Evolutionary conservation across 2,797 vertebrate genomes (phyloP).

Genomic region (Muscicapa striata): DNA sequence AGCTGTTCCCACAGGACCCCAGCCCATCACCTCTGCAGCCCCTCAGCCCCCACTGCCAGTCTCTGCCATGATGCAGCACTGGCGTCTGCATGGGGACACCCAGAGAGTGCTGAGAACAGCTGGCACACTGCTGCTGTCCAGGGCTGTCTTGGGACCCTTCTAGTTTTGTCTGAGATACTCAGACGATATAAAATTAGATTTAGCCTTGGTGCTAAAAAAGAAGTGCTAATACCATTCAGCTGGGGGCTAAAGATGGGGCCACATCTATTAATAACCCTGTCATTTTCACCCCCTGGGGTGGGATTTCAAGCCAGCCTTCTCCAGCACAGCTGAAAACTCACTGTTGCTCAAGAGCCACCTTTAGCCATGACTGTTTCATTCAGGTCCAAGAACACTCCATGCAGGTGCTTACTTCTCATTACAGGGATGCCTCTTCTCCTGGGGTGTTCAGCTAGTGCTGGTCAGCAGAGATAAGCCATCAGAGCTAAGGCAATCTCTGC

Average conservation of each 20-base stretch:
- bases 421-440: neutral
- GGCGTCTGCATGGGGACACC: neutral
- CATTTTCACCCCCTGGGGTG: neutral
- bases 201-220: neutral
- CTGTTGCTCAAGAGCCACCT: neutral
- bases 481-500: neutral
- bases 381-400: neutral
- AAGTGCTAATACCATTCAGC: neutral
- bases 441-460: neutral
- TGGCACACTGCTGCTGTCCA: neutral
- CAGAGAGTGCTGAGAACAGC: neutral
- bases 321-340: neutral
- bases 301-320: neutral
- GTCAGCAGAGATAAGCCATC: neutral
- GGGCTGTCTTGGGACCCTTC: neutral
- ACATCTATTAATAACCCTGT: neutral
- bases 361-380: neutral
- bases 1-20: neutral
- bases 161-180: neutral
- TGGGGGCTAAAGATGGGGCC: neutral
- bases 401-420: neutral
- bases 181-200: conserved; percentile 2
- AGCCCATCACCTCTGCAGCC: neutral
- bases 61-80: neutral
- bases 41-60: neutral